Evolutionary conservation across 2,113 vertebrate species (phyloP), one percentile per base, ranked within the genome.

Genomic region (Zeus faber): DNA sequence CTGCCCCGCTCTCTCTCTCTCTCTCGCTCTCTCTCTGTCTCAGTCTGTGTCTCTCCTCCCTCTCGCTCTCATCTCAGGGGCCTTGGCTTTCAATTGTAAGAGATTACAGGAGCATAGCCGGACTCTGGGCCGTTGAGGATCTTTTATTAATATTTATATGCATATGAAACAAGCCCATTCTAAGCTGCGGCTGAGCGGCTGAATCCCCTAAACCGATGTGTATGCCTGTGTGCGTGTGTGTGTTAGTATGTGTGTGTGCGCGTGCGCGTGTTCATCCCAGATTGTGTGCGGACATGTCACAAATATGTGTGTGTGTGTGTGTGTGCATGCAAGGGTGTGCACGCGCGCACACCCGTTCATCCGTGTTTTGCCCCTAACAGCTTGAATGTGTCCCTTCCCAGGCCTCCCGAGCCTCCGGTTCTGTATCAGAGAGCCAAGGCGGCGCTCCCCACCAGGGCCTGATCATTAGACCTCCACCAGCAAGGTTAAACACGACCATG

Each of bases 61-160:
- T 76, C 70, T 67, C 63, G 58, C 61, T 60, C 75, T 65, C 77
- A 76, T 85, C 84, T 85, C 79, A 71, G 69, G 81, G 87, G 88
- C 77, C 72, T 80, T 82, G 85, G 76, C 81, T 88, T 87, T 87
- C 83, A 86, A 88, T 89, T 87, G 85, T 84, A 58, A 63, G 76
- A 87, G 89, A 87, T 89, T 89, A 85, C 79, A 83, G 86, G 76
- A 88, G 77, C 81, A 80, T 80, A 79, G 80, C 82, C 63, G 79
- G 76, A 86, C 79, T 72, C 61, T 67, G 75, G 79, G 79, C 82
- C 74, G 29, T 73, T 61, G 74, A 87, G 80, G 79, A 76, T 79
- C 73, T 88, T 87, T 89, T 86, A 88, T 89, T 88, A 86, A 87
- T 89, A 89, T 90, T 89, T 80, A 85, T 87, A 89, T 87, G 83